These are phyloP conservation scores for Drosophila sulfurigaster DNA, from an alignment of 1,140 invertebrate genomes.

Conservation along the genomic window DNA sequence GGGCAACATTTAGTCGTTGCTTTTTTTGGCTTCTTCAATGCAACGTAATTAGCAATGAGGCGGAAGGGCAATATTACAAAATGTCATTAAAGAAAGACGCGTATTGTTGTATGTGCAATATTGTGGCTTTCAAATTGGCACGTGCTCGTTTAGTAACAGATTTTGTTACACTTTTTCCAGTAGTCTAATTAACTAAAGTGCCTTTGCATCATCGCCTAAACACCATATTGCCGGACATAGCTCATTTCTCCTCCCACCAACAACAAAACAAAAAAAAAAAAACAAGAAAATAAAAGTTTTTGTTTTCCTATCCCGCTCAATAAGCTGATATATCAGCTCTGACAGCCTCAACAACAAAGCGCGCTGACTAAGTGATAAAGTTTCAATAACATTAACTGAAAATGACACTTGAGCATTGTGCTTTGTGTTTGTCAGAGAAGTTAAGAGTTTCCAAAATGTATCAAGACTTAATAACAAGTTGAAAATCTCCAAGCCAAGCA, in stretches of 20 bases:
- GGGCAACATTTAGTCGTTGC: background rate
- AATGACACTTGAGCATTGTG: background rate
- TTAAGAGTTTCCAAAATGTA: background rate
- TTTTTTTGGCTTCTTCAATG: slow-evolving; percentile 12
- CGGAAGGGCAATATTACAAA: slow-evolving; percentile 58
- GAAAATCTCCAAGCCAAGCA: background rate
- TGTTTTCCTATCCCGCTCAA: background rate
- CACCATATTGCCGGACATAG: background rate
- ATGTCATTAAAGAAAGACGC: slow-evolving; percentile 58
- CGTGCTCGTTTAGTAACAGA: slow-evolving; percentile 49
- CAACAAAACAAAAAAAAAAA: no score
- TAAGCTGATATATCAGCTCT: slow-evolving; percentile 14
- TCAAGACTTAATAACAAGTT: no score
- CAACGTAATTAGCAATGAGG: slow-evolving; percentile 56
- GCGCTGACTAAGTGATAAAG: slow-evolving; percentile 7
- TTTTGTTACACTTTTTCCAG: slow-evolving; percentile 62
- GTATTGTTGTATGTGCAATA: slow-evolving; percentile 57
- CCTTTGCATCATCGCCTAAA: background rate
- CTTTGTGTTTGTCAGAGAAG: background rate
- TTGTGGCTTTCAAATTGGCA: slow-evolving; percentile 49
- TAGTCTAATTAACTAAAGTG: slow-evolving; percentile 66
- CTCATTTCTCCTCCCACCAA: background rate
- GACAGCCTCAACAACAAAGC: background rate
- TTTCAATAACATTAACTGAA: slow-evolving; percentile 12
- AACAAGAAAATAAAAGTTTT: background rate